Percentiles rank a stretch among this genome's conserved stretches.
These are phyloP conservation scores for Calycopis cecrops DNA, from an alignment of 1,140 invertebrate genomes.

Conservation along the genomic window DNA sequence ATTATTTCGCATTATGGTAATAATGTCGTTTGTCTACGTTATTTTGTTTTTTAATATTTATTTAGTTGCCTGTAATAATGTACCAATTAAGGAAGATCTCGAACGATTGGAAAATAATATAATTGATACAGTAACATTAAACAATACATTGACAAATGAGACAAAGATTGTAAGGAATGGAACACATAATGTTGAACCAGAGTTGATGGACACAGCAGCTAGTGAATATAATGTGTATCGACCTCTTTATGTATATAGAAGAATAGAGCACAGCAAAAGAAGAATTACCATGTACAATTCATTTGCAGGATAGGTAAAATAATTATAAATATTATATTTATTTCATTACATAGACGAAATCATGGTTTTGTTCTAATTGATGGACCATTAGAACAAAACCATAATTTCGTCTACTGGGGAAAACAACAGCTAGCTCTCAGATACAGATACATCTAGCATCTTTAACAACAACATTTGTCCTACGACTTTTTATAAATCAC, in stretches of 20 bases:
- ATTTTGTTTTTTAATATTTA: conserved; percentile 1
- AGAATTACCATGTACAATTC: conserved; percentile 61
- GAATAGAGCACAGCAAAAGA: conserved; percentile 51
- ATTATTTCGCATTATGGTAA: background rate
- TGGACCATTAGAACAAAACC: background rate
- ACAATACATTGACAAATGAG: background rate
- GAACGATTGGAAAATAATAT: background rate
- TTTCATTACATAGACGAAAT: too few species aligned
- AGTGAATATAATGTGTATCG: conserved; percentile 47
- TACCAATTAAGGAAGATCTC: background rate
- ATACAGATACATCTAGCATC: too few species aligned
- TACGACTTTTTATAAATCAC: too few species aligned
- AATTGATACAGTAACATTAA: background rate
- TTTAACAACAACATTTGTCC: too few species aligned
- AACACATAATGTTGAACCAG: conserved; percentile 15
- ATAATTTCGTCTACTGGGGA: too few species aligned
- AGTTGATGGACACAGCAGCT: conserved; percentile 35
- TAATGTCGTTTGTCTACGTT: background rate
- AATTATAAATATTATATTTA: too few species aligned
- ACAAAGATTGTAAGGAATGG: background rate
- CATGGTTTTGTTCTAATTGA: too few species aligned
- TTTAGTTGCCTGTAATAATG: background rate
- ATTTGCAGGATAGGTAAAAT: conserved; percentile 51
- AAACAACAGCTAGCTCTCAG: too few species aligned
- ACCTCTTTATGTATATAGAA: conserved; percentile 54